These are phyloP conservation scores for Zeus faber DNA, from an alignment of 2,113 vertebrate species.

Conservation along the genomic window DNA sequence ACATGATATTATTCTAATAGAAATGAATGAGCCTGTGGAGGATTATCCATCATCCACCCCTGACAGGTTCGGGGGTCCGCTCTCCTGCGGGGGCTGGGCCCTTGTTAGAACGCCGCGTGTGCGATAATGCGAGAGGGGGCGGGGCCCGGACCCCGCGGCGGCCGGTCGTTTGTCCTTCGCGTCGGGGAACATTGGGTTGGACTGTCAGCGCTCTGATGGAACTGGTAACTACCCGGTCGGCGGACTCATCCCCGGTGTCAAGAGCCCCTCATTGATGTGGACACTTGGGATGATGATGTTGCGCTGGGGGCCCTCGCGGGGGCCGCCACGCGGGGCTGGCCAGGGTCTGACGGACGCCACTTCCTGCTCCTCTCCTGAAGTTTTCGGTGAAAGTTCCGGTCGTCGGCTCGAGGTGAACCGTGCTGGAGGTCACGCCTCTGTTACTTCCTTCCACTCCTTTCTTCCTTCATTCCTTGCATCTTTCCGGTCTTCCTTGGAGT, in stretches of 20 bases:
- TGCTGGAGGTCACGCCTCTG: no score
- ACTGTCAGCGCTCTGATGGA: constrained; percentile 8
- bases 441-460: no score
- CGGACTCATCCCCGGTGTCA: constrained; percentile 9
- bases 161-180: constrained; percentile 3
- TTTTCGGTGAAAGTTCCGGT: no score
- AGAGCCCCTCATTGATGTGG: neutral
- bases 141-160: neutral
- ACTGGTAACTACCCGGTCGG: neutral
- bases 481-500: no score
- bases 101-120: constrained; percentile 39
- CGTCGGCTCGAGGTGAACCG: no score
- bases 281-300: neutral
- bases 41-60: constrained; percentile 82
- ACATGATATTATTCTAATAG: constrained; percentile 85
- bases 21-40: constrained; percentile 88
- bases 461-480: no score
- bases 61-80: neutral
- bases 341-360: no score
- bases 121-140: constrained; percentile 15
- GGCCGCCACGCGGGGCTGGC: no score
- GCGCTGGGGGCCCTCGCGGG: no score
- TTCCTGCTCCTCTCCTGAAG: no score
- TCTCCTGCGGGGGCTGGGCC: constrained; percentile 13
- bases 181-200: constrained; percentile 2